Evolutionary conservation across 2,797 vertebrate genomes (phyloP).

Genomic region (Acanthornis magna): DNA sequence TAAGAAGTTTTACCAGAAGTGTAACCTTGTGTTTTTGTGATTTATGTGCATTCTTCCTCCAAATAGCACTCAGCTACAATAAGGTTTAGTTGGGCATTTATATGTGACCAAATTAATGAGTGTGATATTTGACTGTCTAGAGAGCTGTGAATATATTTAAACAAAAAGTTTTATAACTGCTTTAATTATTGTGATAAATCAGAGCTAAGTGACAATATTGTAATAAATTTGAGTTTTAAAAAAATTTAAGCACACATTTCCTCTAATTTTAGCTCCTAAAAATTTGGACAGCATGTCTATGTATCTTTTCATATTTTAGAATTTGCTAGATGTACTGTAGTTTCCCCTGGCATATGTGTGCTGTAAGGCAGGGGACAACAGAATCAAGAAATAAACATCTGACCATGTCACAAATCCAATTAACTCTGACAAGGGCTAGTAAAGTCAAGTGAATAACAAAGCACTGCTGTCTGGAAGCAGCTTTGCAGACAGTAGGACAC

Average conservation of each 20-base stretch:
- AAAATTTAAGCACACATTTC: not conserved
- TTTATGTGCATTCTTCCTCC: not conserved
- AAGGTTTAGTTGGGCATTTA: not conserved
- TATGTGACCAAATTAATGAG: not conserved
- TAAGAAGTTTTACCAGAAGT: not conserved
- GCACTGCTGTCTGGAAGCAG: constrained; percentile 44
- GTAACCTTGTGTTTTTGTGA: not conserved
- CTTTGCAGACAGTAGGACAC: constrained; percentile 37
- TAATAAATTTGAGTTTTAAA: not conserved
- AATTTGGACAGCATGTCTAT: not conserved
- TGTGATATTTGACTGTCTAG: not conserved
- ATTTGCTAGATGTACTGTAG: not conserved
- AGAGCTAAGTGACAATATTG: not conserved
- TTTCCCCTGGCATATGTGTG: not conserved
- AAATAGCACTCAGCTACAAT: not conserved
- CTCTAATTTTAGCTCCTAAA: not conserved
- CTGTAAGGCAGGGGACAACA: not conserved
- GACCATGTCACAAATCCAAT: constrained; percentile 57
- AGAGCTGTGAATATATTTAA: not conserved
- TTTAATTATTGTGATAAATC: not conserved
- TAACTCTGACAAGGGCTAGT: constrained; percentile 43
- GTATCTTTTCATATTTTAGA: not conserved
- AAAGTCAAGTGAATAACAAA: constrained; percentile 52
- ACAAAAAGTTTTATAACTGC: not conserved
- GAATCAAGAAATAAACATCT: constrained; percentile 59